Evolutionary conservation across 2,113 vertebrate species (phyloP).

Genomic region (Copsychus sechellarum): DNA sequence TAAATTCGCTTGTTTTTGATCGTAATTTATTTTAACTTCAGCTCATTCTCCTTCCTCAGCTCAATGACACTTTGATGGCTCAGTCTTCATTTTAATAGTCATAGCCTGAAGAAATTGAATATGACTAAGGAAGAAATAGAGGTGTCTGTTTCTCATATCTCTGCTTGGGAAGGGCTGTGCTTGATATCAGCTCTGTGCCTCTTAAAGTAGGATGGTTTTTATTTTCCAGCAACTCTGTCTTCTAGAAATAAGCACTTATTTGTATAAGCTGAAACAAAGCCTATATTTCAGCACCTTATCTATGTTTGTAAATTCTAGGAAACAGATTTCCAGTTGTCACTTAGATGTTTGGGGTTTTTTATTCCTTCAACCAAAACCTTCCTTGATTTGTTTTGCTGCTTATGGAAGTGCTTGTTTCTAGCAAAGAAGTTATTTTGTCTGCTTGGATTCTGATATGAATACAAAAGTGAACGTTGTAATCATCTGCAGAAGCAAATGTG

Average conservation of each 20-base stretch:
- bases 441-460: background rate
- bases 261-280: conserved; percentile 34
- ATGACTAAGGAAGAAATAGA: background rate
- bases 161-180: background rate
- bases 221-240: conserved; percentile 18
- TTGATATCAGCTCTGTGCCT: conserved; percentile 35
- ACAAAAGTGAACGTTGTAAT: background rate
- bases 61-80: background rate
- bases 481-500: background rate
- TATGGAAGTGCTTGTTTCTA: background rate
- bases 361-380: background rate
- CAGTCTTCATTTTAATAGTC: background rate
- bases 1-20: background rate
- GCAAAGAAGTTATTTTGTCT: background rate
- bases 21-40: background rate
- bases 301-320: conserved; percentile 13
- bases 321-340: conserved; percentile 9
- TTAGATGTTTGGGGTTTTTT: background rate
- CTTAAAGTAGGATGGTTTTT: conserved; percentile 1
- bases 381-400: background rate
- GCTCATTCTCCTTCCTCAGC: background rate
- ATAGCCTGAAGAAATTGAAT: background rate
- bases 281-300: conserved; percentile 3
- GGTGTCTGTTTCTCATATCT: background rate
- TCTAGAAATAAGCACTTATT: background rate